These are phyloP conservation scores for Xenus cinereus DNA, from an alignment of 2,113 vertebrate species.

Conservation along the genomic window DNA sequence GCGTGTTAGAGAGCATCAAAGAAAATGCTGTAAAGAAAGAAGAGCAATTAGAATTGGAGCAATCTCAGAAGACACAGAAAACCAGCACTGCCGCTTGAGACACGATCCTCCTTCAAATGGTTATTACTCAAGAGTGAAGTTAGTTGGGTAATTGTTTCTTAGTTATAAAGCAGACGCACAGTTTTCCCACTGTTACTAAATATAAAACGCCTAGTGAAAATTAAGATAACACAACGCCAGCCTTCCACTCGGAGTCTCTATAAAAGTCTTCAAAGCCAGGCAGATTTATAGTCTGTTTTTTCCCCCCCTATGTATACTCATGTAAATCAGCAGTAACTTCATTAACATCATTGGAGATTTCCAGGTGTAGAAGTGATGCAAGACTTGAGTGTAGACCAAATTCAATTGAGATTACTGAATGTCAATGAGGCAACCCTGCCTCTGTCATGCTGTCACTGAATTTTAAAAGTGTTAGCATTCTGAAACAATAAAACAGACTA, in stretches of 20 bases:
- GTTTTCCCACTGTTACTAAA: not conserved
- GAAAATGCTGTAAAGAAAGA: not conserved
- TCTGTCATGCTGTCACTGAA: not conserved
- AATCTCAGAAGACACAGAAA: not conserved
- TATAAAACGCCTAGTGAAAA: not conserved
- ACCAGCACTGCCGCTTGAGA: not conserved
- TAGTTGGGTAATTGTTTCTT: not conserved
- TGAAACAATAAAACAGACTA: not conserved
- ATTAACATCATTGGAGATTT: constrained; percentile 17
- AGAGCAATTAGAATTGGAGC: not conserved
- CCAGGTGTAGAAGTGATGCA: constrained; percentile 35
- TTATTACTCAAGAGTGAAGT: not conserved
- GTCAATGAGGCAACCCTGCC: not conserved
- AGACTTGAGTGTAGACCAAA: not conserved
- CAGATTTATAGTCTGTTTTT: not conserved
- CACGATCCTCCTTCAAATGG: not conserved
- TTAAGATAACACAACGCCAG: not conserved
- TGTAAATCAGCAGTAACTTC: constrained; percentile 33
- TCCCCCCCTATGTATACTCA: not conserved
- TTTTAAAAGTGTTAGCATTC: not conserved
- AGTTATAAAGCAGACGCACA: not conserved
- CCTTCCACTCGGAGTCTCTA: not conserved
- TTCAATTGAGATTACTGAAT: not conserved
- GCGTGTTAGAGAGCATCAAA: constrained; percentile 37
- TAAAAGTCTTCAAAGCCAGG: constrained; percentile 7